Evolutionary conservation across 2,888 invertebrate genomes (phyloP), one percentile per base, ranked within the genome.

Genomic region (Cheilosia vulpina): DNA sequence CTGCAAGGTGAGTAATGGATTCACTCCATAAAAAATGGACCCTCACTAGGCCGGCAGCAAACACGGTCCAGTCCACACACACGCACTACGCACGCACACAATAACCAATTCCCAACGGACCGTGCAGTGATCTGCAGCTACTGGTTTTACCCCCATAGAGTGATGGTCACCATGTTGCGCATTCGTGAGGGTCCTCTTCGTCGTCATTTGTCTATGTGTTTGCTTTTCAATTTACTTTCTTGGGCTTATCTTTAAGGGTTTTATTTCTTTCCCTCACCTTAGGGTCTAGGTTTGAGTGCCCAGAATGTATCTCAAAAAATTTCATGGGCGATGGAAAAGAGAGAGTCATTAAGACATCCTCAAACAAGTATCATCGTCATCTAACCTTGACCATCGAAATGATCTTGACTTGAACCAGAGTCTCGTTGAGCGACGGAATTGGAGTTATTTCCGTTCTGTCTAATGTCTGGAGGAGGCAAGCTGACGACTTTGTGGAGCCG

Each of bases 121-220:
- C 83, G 73, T 84, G 45, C 65, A 82, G 77, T 71, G 79, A 84
- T 79, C 79, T 38, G 73, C 83, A 69, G 79, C 83, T 84, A 79
- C 83, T 79, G 79, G 83, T 73, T 79, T 84, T 84, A 84, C 83
- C 68, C 83, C 24, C 50, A 75, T 50, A 68, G 71, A 65, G 77
- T 69, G 63, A 84, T 84, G 79, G 79, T 72, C 72, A 77, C n/a
- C 9, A 27, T 31, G 52, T 58, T 45, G 60, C 13, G 60, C 13
- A 17, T 43, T 19, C 24, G 19, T 50, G 15, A 31, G 15, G 31
- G 31, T 50, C 55, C 50, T 43, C 62, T 66, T 52, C 72, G 31
- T 62, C 71, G 71, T 66, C 72, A 72, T 78, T 69, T 73, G 79
- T 75, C 73, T 79, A 69, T 41, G 55, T 75, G 79, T 84, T 79